phyloP scores from a whole-genome alignment of 2,797 vertebrate genomes.

The Choloepus didactylus region DNA sequence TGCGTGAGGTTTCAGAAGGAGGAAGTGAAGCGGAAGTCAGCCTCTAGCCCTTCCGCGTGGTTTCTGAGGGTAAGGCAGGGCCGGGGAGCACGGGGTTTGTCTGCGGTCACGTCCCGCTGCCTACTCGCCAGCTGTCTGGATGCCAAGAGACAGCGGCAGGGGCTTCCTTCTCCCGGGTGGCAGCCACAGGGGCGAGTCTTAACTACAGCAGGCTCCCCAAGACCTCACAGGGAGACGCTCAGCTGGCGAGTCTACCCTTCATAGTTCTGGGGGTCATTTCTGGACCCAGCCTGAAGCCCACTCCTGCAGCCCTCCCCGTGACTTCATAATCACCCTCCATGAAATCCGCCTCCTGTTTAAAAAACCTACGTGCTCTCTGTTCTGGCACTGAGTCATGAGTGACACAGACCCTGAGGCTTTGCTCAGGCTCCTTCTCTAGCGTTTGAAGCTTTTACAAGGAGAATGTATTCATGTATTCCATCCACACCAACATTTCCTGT shows the following conservation, averaged over 20 bases:
- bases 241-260: background rate
- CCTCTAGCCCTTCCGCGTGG: background rate
- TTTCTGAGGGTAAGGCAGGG: background rate
- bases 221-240: background rate
- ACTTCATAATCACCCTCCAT: background rate
- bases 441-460: background rate
- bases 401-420: fast-evolving
- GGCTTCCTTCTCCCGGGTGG: background rate
- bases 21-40: background rate
- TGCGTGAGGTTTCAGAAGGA: background rate
- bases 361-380: background rate
- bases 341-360: background rate
- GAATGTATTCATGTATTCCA: background rate
- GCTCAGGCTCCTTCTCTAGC: background rate
- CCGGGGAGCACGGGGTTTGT: background rate
- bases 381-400: background rate
- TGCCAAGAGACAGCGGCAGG: background rate
- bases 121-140: background rate
- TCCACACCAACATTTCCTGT: background rate
- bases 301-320: background rate
- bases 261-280: background rate
- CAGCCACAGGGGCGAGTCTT: background rate
- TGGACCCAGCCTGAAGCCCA: background rate
- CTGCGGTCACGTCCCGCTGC: background rate
- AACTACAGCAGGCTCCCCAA: background rate